Conservation (phyloP, 1,140 invertebrate genomes). For the Pissodes strobi region DNA sequence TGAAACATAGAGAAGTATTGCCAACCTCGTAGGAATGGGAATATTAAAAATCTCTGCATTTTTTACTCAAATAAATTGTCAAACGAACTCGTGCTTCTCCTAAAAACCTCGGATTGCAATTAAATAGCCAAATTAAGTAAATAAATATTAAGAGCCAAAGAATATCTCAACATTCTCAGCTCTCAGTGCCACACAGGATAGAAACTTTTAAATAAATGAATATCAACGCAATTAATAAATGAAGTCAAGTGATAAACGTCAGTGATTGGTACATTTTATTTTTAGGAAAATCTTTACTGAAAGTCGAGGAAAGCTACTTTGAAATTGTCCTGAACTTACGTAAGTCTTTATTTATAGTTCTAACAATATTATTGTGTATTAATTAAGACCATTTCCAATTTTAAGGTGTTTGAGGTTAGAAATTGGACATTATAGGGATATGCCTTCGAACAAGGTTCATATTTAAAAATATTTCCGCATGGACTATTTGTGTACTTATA, state of each 20-base stretch:
- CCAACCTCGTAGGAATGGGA: too few species aligned
- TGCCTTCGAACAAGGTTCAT: slow-evolving; percentile 15
- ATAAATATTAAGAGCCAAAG: too few species aligned
- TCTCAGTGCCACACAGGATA: too few species aligned
- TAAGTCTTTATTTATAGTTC: slow-evolving; percentile 24
- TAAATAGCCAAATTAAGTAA: too few species aligned
- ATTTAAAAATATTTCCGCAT: neutral
- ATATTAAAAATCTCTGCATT: too few species aligned
- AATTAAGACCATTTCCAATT: neutral
- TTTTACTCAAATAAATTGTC: too few species aligned
- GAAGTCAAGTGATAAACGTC: slow-evolving; percentile 20
- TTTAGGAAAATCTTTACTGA: slow-evolving; percentile 24
- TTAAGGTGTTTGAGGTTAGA: slow-evolving; percentile 19
- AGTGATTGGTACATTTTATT: slow-evolving; percentile 24
- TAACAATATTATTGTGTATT: neutral
- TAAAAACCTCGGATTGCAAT: too few species aligned
- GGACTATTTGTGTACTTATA: neutral
- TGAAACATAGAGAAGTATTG: too few species aligned
- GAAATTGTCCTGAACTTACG: slow-evolving; percentile 15
- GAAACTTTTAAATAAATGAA: too few species aligned
- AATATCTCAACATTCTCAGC: too few species aligned
- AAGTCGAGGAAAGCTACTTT: slow-evolving; percentile 6
- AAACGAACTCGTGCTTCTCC: too few species aligned
- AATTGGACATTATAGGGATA: neutral
- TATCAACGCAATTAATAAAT: neutral